Evolutionary conservation across 1,140 invertebrate species (phyloP), one percentile per base, ranked within the genome.

Genomic region (Pteromalus puparum): DNA sequence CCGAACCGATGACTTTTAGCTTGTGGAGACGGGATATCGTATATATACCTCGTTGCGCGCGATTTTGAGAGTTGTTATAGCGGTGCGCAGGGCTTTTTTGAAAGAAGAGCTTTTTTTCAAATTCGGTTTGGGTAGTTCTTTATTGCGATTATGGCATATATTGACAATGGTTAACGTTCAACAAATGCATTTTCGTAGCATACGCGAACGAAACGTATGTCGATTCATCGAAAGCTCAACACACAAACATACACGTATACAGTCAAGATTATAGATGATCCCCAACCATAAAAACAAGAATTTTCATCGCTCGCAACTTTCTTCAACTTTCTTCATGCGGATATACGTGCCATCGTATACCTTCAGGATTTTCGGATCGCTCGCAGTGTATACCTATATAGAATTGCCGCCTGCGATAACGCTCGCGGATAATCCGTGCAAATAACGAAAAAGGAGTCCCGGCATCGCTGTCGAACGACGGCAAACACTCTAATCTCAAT

Each of bases 401-500:
- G 30, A 48, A 38, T 15, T 72, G 30, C n/a, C 68, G 28, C 10
- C 38, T 79, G n/a, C 74, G 83, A 86, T 86, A 86, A 87, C 68
- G 24, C 77, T n/a, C n/a, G 7, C 34, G 86, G 74, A 86, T 87
- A 81, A 87, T 88, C 84, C 86, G 86, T 72, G 85, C 75, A 87
- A 88, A 87, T 84, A 86, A 77, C 72, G 75, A 85, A 87, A 87
- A 76, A 34, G 30, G 68, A 81, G 77, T 74, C 30, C 46, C 77
- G 10, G 74, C 34, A 28, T 82, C 65, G 48, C 21, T 74, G 76
- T 84, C 83, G 61, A 81, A 84, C 65, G 21, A 61, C 18, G 21
- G 85, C 72, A 86, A 87, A 85, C 76, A 76, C 72, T 86, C 78
- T 88, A 87, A 87, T 88, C 85, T 84, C 81, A 85, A 81, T 74